Conservation (phyloP, 2,888 invertebrate genomes). For the Patella caerulea region DNA sequence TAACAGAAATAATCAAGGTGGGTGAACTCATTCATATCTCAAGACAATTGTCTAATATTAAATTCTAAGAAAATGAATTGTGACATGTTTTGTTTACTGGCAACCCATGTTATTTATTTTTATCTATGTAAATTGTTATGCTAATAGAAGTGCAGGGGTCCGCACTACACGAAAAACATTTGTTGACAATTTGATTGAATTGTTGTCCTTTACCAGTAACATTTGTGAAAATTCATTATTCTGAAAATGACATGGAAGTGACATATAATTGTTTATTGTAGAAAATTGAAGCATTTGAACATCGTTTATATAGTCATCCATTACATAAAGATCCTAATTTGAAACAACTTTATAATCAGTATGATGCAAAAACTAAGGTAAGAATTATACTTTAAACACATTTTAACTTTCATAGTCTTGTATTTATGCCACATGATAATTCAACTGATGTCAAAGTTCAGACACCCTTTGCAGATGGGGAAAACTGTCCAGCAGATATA, state of each 20-base stretch:
- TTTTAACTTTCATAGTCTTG: too few relatives aligned
- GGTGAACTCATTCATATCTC: neutral
- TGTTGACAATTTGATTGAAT: neutral
- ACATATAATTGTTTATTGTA: conserved; percentile 35
- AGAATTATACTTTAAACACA: neutral
- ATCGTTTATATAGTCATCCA: conserved; percentile 84
- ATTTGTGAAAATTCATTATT: too few relatives aligned
- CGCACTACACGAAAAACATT: too few relatives aligned
- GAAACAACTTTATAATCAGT: conserved; percentile 81
- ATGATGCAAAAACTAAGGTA: conserved; percentile 79
- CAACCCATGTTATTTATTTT: neutral
- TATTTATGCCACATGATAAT: too few relatives aligned
- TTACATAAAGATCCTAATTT: conserved; percentile 84
- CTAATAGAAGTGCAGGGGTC: too few relatives aligned
- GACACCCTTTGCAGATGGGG: too few relatives aligned
- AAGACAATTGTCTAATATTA: too few relatives aligned
- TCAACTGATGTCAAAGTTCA: too few relatives aligned
- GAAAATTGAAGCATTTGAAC: conserved; percentile 87
- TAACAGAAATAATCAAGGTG: conserved; percentile 80
- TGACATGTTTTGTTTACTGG: neutral
- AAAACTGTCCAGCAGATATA: too few relatives aligned
- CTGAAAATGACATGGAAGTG: neutral
- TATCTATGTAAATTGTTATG: neutral
- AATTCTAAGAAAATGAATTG: too few relatives aligned
- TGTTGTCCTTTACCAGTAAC: too few relatives aligned